Evolutionary conservation across 2,888 invertebrate genomes (phyloP), one percentile per base, ranked within the genome.

Genomic region (Chloroclysta siterata): DNA sequence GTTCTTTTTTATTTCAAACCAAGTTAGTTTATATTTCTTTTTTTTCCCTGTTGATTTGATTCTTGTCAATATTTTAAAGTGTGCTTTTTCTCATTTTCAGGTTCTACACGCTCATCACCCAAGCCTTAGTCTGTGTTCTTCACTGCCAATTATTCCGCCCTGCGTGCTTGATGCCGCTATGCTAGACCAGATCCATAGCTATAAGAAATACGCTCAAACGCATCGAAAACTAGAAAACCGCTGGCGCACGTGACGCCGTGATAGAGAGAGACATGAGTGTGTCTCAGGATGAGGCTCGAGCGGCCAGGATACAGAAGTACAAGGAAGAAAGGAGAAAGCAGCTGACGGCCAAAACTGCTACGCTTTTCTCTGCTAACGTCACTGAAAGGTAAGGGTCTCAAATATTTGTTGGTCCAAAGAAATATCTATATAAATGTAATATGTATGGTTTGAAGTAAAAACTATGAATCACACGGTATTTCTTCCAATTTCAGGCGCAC

Each of bases 321-420:
- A 96, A 96, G 82, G 96, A 96, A 77, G 95, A 96, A 80, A 91
- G 96, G 60, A 93, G 95, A 66, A 94, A 94, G 75, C 96, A 96
- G 83, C 88, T 96, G 66, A 95, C 94, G 44, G 94, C 94, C n/a
- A 94, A 94, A 74, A 90, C 92, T 53, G 90, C 91, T 46, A 86
- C 89, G 63, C 94, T 96, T 73, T 94, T 96, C 79, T 95, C 95
- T 71, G 94, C 95, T 62, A 94, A 95, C 81, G 94, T 96, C 66
- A 91, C 93, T 73, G 90, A 91, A 71, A 86, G 92, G 93, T 93
- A 64, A 70, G 82, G 65, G 33, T 8, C 47, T 47, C 1, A 39
- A 39, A 29, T 29, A 33, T 3, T 6, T 33, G 33, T 33, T 33
- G 33, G 7, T 7, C 5, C 7, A 7, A 7, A 6, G 33, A 33